A percentile compares a stretch with the other conserved stretches of the same genome.
These are phyloP conservation scores for Bombus cullumanus DNA, from an alignment of 1,140 invertebrate species.

Conservation along the genomic window DNA sequence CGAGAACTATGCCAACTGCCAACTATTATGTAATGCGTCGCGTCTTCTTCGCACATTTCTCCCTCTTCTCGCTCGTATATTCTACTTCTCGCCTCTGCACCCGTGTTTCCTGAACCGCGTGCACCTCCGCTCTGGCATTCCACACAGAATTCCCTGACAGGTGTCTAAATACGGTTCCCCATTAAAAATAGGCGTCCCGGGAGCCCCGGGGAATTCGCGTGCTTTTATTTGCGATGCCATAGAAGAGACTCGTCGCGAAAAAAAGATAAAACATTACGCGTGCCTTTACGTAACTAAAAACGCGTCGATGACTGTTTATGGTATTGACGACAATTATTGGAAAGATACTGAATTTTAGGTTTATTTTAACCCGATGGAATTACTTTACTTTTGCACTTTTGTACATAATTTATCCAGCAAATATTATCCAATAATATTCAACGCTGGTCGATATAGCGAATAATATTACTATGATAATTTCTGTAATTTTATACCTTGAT, in stretches of 20 bases:
- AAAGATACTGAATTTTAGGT: neutral
- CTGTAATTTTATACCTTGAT: neutral
- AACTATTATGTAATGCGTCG: conserved; percentile 68
- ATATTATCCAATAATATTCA: neutral
- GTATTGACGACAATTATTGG: too few relatives aligned
- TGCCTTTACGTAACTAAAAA: too few relatives aligned
- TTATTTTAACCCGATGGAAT: neutral
- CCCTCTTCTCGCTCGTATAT: conserved; percentile 27
- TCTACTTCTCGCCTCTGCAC: conserved; percentile 28
- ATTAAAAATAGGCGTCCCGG: conserved; percentile 22
- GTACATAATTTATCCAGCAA: neutral
- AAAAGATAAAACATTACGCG: too few relatives aligned
- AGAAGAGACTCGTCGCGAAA: neutral
- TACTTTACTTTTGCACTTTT: neutral
- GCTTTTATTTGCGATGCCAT: neutral
- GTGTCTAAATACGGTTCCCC: conserved; percentile 43
- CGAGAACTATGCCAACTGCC: conserved; percentile 72
- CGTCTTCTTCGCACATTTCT: conserved; percentile 51
- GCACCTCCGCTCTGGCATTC: conserved; percentile 29
- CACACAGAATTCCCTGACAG: conserved; percentile 41
- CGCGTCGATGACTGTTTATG: neutral
- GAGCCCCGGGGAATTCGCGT: neutral
- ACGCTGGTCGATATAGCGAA: too few relatives aligned
- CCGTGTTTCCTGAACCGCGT: conserved; percentile 41
- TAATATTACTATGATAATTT: neutral